A percentile compares a stretch with the other conserved stretches of the same genome.
phyloP scores from a whole-genome alignment of 92 coral and sea anemone genomes.

The Parazoanthus atlanticus region DNA sequence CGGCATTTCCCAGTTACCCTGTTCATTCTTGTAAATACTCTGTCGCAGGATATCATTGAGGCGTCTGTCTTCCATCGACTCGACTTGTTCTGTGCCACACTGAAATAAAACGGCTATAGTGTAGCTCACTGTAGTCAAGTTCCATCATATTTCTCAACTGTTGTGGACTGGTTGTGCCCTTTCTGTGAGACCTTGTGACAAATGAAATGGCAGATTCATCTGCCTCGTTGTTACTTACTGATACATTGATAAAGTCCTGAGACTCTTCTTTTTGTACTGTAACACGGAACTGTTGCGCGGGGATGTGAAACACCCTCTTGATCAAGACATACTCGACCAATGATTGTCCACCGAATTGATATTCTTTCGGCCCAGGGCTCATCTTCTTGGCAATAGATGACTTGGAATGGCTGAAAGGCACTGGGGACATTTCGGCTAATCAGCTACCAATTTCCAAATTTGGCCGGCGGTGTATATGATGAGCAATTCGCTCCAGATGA shows the following conservation, averaged over 20 bases:
- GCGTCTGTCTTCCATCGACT: constrained; percentile 43
- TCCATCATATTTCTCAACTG: constrained; percentile 57
- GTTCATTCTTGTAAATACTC: constrained; percentile 25
- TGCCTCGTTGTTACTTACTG: constrained; percentile 14
- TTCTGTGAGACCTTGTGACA: constrained; percentile 22
- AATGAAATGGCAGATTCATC: constrained; percentile 18
- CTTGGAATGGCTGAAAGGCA: too few relatives aligned
- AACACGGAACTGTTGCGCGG: too few relatives aligned
- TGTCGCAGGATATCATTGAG: constrained; percentile 12
- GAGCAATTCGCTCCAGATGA: too few relatives aligned
- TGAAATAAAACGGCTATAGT: constrained; percentile 36
- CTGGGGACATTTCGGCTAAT: neutral
- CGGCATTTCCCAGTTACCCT: constrained; percentile 40
- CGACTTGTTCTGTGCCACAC: constrained; percentile 43
- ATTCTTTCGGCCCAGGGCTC: too few relatives aligned
- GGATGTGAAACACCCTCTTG: too few relatives aligned
- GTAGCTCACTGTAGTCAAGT: constrained; percentile 54
- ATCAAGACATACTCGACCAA: too few relatives aligned
- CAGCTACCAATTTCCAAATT: neutral
- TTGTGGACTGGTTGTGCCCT: constrained; percentile 51
- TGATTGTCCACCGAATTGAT: too few relatives aligned
- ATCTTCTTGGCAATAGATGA: too few relatives aligned
- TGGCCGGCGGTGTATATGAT: too few relatives aligned
- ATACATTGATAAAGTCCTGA: too few relatives aligned
- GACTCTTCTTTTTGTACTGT: constrained; percentile 51